phyloP scores from a whole-genome alignment of 2,113 vertebrate genomes.

The Puffinus mauretanicus region DNA sequence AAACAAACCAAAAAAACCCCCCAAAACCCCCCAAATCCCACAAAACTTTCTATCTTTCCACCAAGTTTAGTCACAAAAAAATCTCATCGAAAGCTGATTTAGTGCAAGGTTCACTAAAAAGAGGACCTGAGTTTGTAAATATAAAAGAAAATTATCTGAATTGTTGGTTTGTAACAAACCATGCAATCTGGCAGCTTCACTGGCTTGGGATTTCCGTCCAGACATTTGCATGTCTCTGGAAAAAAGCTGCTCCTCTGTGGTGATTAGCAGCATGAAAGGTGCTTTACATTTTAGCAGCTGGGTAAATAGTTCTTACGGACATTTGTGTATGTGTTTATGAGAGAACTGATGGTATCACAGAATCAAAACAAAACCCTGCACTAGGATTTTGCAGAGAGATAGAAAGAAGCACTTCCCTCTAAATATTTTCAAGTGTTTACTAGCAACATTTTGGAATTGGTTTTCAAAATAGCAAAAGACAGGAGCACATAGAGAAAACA shows the following conservation, averaged over 20 bases:
- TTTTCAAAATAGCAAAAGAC: neutral
- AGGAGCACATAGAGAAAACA: neutral
- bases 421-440: neutral
- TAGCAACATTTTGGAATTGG: neutral
- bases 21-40: rapidly evolving
- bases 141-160: neutral
- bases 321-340: neutral
- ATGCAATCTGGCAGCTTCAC: neutral
- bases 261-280: neutral
- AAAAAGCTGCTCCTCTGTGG: neutral
- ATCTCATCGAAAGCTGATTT: neutral
- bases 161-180: neutral
- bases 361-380: neutral
- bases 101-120: neutral
- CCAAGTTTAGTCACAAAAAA: neutral
- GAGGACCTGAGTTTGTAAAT: neutral
- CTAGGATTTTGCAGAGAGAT: neutral
- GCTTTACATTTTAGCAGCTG: neutral
- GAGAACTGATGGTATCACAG: neutral
- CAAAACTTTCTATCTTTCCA: neutral
- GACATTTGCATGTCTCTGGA: neutral
- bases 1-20: neutral
- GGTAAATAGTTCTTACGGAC: neutral
- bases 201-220: neutral
- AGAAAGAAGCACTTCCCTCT: neutral